Evolutionary conservation across 2,113 vertebrate species (phyloP).

Genomic region (Amblyopsis rosae): DNA sequence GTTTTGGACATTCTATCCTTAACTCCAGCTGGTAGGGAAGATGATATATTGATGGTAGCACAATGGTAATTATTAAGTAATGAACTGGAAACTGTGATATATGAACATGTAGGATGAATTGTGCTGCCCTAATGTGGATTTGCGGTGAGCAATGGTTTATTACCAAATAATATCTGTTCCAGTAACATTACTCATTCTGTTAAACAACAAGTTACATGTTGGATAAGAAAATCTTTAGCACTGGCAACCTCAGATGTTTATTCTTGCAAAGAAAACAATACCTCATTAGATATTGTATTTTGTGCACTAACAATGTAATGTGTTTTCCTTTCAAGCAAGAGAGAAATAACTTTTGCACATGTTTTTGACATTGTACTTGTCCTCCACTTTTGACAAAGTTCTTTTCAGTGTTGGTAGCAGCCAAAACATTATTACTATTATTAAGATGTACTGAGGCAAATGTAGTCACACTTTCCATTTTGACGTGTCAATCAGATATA

Average conservation of each 20-base stretch:
- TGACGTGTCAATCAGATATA: neutral
- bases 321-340: neutral
- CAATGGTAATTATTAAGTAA: too few species aligned
- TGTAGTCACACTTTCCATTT: neutral
- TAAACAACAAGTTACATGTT: constrained; percentile 36
- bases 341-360: neutral
- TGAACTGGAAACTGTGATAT: too few species aligned
- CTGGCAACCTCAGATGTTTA: constrained; percentile 14
- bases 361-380: too few species aligned
- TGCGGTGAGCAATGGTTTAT: neutral
- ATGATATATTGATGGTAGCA: too few species aligned
- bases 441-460: too few species aligned
- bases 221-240: constrained; percentile 27
- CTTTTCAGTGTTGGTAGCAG: too few species aligned
- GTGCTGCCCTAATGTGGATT: neutral
- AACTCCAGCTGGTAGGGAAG: too few species aligned
- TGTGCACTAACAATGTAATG: neutral
- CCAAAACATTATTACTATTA: neutral
- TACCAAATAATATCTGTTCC: constrained; percentile 11
- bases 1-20: too few species aligned
- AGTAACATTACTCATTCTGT: constrained; percentile 30
- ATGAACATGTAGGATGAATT: neutral
- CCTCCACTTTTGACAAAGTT: too few species aligned
- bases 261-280: constrained; percentile 25
- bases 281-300: constrained; percentile 11